Evolutionary conservation across 2,888 invertebrate genomes (phyloP), one percentile per base, ranked within the genome.

Genomic region (Hydrotaea diabolus): DNA sequence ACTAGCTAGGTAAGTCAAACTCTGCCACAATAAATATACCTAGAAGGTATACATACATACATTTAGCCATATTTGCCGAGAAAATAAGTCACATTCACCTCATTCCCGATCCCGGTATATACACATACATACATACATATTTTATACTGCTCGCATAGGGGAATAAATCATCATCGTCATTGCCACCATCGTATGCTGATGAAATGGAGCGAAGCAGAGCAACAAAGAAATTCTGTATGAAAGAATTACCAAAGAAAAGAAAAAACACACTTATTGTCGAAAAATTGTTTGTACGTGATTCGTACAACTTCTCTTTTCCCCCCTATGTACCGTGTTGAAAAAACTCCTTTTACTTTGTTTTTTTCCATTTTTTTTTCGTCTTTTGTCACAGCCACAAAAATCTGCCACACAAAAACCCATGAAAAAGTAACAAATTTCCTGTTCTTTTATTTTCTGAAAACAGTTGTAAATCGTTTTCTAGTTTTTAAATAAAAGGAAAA

Each of bases 271-370:
- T 85, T 85, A 85, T 85, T 85, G 73, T 69, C 79, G 82, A 82
- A 77, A 85, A 85, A 85, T 82, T 85, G 85, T 82, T 85, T 55
- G 76, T 82, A 85, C 85, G 85, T 85, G 85, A 82, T 79, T 79
- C 66, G 53, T 76, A 79, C 23, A 71, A 69, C 59, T 69, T 46
- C 71, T 77, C 62, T 36, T 62, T 57, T 74, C 43, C 17, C 26
- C 39, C 73, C 31, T 7, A 31, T 31, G 7, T 4, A 7, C 31
- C 7, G 31, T 31, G 31, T 2, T 31, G 39, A 11, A 3, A 39
- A 11, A 11, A 39, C 39, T 39, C 39, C 13, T 39, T 36, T 39
- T 39, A 8, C 39, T 39, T 39, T 39, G 39, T 13, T 31, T 7
- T 31, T 31, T 7, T 7, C 31, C 7, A 4, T 31, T 31, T 31